Conservation (phyloP, 1,140 invertebrate species). For the Bombyx mori region ASM3026992v2 NC_085110.1:2562501-2563000, state of each 20-base stretch:
- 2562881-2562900: constrained; percentile 63
- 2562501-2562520: constrained; percentile 33
- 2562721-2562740: constrained; percentile 79
- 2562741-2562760: constrained; percentile 81
- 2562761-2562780: constrained; percentile 77
- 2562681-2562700: constrained; percentile 74
- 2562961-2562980: constrained; percentile 15
- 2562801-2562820: constrained; percentile 68
- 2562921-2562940: constrained; percentile 11
- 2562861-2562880: constrained; percentile 71
- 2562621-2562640: constrained; percentile 91
- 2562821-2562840: constrained; percentile 72
- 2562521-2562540: constrained; percentile 30
- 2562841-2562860: constrained; percentile 75
- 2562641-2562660: constrained; percentile 78
- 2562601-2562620: constrained; percentile 83
- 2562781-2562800: constrained; percentile 75
- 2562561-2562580: constrained; percentile 78
- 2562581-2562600: constrained; percentile 76
- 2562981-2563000: constrained; percentile 14
- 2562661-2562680: constrained; percentile 78
- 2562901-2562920: constrained; percentile 8
- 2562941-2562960: constrained; percentile 1
- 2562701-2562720: constrained; percentile 71
- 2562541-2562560: constrained; percentile 79